A percentile compares a stretch with the other conserved stretches of the same genome.
Evolutionary conservation across 2,113 vertebrate species (phyloP).

Genomic region (Nothoprocta pentlandii): DNA sequence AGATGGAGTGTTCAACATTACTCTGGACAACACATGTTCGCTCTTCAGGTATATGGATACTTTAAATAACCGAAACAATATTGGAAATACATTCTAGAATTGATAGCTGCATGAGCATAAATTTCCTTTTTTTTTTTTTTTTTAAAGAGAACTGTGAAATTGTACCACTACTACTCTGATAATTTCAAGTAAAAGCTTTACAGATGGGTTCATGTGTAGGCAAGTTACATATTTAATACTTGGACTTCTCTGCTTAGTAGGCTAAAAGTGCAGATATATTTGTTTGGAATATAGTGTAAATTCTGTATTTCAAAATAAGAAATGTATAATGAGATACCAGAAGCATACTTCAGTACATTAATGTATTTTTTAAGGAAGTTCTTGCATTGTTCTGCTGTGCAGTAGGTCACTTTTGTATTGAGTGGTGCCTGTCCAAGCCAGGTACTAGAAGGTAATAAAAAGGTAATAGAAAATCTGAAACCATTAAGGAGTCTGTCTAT

Average conservation of each 20-base stretch:
- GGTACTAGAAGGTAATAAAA: neutral
- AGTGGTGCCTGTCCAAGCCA: neutral
- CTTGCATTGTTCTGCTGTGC: neutral
- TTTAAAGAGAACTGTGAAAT: neutral
- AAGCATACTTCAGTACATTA: neutral
- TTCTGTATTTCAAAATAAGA: neutral
- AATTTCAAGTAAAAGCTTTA: neutral
- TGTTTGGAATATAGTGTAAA: neutral
- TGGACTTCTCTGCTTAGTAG: rapidly evolving
- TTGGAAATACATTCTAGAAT: neutral
- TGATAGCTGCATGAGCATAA: neutral
- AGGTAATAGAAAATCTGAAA: neutral
- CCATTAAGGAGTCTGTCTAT: rapidly evolving
- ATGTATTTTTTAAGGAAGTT: neutral
- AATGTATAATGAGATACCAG: rapidly evolving
- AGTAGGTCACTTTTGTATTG: neutral
- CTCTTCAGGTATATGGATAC: conserved; percentile 87
- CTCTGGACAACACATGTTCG: conserved; percentile 93
- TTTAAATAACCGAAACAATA: rapidly evolving
- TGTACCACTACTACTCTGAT: neutral
- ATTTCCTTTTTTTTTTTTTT: neutral
- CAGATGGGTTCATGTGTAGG: neutral
- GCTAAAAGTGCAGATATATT: neutral
- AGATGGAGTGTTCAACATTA: conserved; percentile 95
- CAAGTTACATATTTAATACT: neutral